Base-by-base conservation (phyloP, 2,113 vertebrate species). In the Brachypodius melanocephalos region DNA sequence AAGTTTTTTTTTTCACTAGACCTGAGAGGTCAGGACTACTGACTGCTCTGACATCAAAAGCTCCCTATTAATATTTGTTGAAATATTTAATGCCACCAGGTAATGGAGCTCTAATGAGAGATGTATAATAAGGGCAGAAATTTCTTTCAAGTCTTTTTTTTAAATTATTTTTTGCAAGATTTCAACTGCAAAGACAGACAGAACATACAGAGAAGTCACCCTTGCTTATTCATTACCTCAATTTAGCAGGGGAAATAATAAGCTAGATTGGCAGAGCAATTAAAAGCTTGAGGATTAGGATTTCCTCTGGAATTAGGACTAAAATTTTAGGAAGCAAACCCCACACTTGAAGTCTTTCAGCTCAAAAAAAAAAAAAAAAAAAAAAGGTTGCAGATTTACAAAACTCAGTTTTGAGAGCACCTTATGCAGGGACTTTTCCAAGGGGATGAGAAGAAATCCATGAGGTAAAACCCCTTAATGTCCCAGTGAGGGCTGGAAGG, bases 51-150 rank as follows among this genome's bases (percentile, higher is more conserved):
- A 63, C 90, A 93, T 96, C 68, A 89, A 71, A 87, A 67, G 2
- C 40, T 88, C 38, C 43, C 54, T 79, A 19, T 94, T 96, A 78
- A 92, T 61, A 21, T 57, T 89, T 81, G 65, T 57, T 92, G 84
- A 79, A 97, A 82, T 92, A 93, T 93, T 91, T 88, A 73, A 90
- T 90, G 63, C 43, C 25, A 66, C 10, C 72, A 84, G 88, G 94
- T 93, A 93, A 71, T 67, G 75, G 65, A 83, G 62, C 40, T 63
- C 8, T 88, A 93, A 85, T 67, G 75, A 89, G 71, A 61, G 55
- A 19, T 90, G 18, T 5, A 20, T 83, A 66, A 94, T 72, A 69
- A 83, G 62, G 80, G 88, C n/a, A 94, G 74, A 76, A 91, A 61
- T 26, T 68, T 79, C 83, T 92, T 92, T 96, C 65, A 93, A 21